Base-by-base conservation (phyloP, 2,797 vertebrate species). In the Meda fulgida region DNA sequence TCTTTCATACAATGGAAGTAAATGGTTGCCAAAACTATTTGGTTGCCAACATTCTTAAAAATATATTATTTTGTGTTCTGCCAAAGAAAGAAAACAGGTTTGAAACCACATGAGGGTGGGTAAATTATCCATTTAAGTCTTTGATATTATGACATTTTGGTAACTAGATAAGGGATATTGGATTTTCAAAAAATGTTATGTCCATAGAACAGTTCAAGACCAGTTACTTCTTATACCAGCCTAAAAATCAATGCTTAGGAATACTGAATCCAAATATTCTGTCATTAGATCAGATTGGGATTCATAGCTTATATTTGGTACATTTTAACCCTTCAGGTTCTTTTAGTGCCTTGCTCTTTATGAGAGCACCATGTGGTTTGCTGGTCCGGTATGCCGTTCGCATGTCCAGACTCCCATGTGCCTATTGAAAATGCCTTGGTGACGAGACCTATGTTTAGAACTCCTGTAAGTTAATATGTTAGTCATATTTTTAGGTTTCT, bases 401-500 rank as follows among this genome's bases (percentile, higher is more conserved):
- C 16, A 76, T 60, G 31, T 63, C 29, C 19, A 73, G 60, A 80
- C 70, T 80, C 75, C 58, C 71, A 40, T 63, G 63, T 76, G 78
- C 51, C 82, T 78, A 34, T 63, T 77, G 53, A 81, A 81, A 87
- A 77, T 87, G 65, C 71, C 36, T 84, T 40, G 19, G 43, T 8
- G 67, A 77, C 26, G 78, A 67, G 78, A 31, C 60, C 86, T 81
- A 87, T 77, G 65, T 84, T 81, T 78, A 84, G 78, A 23, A 9
- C 36, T 60, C 69, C 40, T 55, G 86, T 81, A 87, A 87, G 78
- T 81, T 81, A 87, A 85, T 81, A 78, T 81, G 78, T 77, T 71
- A 13, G 78, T 78, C 43, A 78, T 87, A 84, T 81, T 87, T 87
- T 87, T 85, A 81, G 83, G 40, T 71, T 87, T 81, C 43, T 85